Evolutionary conservation across 2,113 vertebrate species (phyloP).

Genomic region (Archilochus colubris): DNA sequence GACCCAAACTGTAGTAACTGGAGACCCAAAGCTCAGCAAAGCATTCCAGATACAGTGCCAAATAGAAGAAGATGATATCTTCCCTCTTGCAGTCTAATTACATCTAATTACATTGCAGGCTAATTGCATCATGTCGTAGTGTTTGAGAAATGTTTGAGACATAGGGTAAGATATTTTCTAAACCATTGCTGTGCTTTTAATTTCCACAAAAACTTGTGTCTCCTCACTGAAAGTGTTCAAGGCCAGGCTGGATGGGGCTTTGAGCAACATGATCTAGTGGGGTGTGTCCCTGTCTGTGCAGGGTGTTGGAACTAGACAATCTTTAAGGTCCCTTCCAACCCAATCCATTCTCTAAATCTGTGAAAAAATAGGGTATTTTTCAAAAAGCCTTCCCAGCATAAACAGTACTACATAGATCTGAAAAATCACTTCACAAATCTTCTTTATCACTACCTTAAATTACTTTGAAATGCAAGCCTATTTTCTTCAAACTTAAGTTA

Average conservation of each 20-base stretch:
- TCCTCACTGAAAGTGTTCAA: too few relatives aligned
- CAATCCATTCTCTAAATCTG: too few relatives aligned
- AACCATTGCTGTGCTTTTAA: background rate
- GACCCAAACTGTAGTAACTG: background rate
- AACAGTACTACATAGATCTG: background rate
- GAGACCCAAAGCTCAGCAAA: background rate
- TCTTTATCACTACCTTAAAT: background rate
- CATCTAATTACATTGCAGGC: background rate
- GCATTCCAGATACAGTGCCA: background rate
- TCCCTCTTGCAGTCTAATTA: background rate
- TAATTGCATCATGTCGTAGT: background rate
- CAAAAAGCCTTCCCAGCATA: background rate
- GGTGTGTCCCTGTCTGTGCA: too few relatives aligned
- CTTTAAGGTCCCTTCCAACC: too few relatives aligned
- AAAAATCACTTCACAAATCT: background rate
- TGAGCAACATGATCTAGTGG: too few relatives aligned
- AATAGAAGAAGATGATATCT: background rate
- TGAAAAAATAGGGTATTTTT: background rate
- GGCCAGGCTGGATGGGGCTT: too few relatives aligned
- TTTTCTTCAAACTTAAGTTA: background rate
- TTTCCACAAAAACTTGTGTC: background rate
- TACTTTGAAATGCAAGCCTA: background rate
- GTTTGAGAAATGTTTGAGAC: conserved; percentile 16
- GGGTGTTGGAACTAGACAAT: too few relatives aligned
- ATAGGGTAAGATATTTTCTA: background rate